These are phyloP conservation scores for Pyrgilauda ruficollis DNA, from an alignment of 2,113 vertebrate genomes.

Conservation along the genomic window DNA sequence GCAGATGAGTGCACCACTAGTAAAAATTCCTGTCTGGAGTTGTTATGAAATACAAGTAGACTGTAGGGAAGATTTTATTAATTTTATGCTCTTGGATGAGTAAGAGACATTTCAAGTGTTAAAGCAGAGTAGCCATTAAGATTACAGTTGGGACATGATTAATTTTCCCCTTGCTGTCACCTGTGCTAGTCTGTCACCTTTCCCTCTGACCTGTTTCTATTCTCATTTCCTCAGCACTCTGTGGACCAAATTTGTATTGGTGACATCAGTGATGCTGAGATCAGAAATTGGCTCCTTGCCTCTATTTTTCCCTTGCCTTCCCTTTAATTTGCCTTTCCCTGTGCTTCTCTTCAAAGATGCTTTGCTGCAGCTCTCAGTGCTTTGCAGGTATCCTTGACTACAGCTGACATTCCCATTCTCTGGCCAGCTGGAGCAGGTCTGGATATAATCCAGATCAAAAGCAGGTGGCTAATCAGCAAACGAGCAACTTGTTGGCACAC, in stretches of 20 bases:
- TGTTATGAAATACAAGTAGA: not conserved
- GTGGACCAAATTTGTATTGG: not conserved
- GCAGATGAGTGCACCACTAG: not conserved
- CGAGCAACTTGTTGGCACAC: not conserved
- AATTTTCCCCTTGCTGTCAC: conserved; percentile 22
- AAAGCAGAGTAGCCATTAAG: conserved; percentile 9
- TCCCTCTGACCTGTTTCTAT: not conserved
- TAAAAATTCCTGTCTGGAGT: not conserved
- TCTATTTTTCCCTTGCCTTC: not conserved
- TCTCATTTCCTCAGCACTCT: not conserved
- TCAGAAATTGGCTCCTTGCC: conserved; percentile 57
- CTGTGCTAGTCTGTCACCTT: conserved; percentile 26
- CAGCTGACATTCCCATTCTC: conserved; percentile 31
- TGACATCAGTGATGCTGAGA: conserved; percentile 52
- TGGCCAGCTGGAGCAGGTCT: conserved; percentile 41
- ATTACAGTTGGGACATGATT: conserved; percentile 15
- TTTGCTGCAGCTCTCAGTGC: conserved; percentile 4
- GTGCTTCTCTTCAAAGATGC: not conserved
- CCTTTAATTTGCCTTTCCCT: conserved; percentile 19
- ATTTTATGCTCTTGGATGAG: not conserved
- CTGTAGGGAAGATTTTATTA: not conserved
- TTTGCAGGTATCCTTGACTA: conserved; percentile 69
- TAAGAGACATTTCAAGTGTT: not conserved
- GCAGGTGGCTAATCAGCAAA: conserved; percentile 32
- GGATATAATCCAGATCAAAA: conserved; percentile 42